These are phyloP conservation scores for Tetrao urogallus DNA, from an alignment of 2,113 vertebrate genomes.

Conservation along the genomic window DNA sequence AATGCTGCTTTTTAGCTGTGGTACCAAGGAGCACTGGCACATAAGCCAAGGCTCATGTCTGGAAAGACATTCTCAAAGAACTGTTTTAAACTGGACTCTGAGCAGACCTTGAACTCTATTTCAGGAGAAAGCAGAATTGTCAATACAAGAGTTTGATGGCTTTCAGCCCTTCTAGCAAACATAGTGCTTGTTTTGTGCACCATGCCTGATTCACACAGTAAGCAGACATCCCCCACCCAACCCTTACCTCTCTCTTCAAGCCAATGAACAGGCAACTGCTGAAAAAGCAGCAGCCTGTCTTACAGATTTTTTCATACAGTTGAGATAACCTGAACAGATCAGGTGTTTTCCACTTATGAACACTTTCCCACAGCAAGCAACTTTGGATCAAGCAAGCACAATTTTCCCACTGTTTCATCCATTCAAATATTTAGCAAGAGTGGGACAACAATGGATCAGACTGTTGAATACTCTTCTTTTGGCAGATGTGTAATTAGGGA, in stretches of 20 bases:
- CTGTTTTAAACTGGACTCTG: constrained; percentile 7
- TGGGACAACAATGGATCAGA: not conserved
- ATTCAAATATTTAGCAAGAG: not conserved
- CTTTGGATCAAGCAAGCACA: not conserved
- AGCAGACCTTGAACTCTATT: constrained; percentile 27
- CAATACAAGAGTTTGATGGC: not conserved
- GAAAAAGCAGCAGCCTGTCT: not conserved
- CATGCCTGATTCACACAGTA: not conserved
- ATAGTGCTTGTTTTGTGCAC: constrained; percentile 2
- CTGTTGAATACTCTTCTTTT: not conserved
- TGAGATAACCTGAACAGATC: not conserved
- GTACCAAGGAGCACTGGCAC: not conserved
- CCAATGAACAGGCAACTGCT: not conserved
- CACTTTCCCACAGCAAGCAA: not conserved
- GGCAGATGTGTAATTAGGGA: not conserved
- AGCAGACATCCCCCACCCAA: not conserved
- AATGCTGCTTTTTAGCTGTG: not conserved
- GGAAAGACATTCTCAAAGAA: constrained; percentile 43
- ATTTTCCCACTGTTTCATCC: not conserved
- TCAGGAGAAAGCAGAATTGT: constrained; percentile 44
- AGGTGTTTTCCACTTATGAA: not conserved
- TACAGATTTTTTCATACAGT: not conserved
- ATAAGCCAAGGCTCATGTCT: not conserved
- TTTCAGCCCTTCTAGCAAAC: constrained; percentile 24
- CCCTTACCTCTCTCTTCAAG: not conserved